These are phyloP conservation scores for Myotis planiceps DNA, from an alignment of 2,797 vertebrate genomes.

Conservation along the genomic window DNA sequence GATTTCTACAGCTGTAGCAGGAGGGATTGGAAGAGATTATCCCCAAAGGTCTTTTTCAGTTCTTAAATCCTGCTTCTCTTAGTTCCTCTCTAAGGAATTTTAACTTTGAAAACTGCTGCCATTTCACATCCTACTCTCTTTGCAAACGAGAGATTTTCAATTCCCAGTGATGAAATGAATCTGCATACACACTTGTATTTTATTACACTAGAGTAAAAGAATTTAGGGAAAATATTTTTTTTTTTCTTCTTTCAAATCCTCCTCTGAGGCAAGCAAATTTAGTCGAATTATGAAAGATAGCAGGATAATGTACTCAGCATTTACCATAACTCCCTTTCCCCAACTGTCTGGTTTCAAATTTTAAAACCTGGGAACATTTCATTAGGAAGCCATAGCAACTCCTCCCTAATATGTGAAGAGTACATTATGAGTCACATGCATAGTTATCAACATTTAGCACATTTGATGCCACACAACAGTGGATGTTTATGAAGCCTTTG, in stretches of 20 bases:
- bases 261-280: slow-evolving; percentile 75
- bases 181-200: slow-evolving; percentile 74
- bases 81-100: slow-evolving; percentile 48
- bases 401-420: slow-evolving; percentile 75
- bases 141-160: slow-evolving; percentile 69
- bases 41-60: neutral
- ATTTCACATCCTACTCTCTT: slow-evolving; percentile 60
- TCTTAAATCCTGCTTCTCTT: slow-evolving; percentile 37
- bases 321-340: neutral
- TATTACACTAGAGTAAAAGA: slow-evolving; percentile 71
- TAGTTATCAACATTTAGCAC: slow-evolving; percentile 72
- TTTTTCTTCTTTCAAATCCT: slow-evolving; percentile 16
- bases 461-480: slow-evolving; percentile 66
- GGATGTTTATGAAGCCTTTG: slow-evolving; percentile 79
- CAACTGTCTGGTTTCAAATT: slow-evolving; percentile 76
- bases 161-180: slow-evolving; percentile 78
- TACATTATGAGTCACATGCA: slow-evolving; percentile 70
- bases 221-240: neutral
- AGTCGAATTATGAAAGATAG: slow-evolving; percentile 79
- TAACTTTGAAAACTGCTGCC: slow-evolving; percentile 52
- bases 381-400: slow-evolving; percentile 78
- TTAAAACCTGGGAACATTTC: slow-evolving; percentile 81
- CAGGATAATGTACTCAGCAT: slow-evolving; percentile 77
- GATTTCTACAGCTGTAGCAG: neutral
- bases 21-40: neutral